Evolutionary conservation across 2,113 vertebrate species (phyloP), one percentile per base, ranked within the genome.

Genomic region (Glaucidium brasilianum): DNA sequence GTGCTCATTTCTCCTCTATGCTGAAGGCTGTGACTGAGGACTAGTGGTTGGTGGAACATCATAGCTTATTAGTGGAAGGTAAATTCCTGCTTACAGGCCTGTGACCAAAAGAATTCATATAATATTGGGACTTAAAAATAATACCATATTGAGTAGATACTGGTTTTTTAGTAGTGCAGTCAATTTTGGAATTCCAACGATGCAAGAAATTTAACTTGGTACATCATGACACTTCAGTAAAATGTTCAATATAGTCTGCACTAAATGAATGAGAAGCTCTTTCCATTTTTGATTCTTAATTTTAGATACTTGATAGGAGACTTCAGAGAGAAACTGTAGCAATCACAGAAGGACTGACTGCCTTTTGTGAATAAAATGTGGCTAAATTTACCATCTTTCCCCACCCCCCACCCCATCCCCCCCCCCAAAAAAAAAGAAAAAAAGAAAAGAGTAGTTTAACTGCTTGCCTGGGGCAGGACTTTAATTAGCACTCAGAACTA

Each of bases 361-460:
- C 52, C 41, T 71, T 23, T 67, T 75, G 55, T 92, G 37, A 75
- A 63, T 53, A 79, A 86, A 78, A 32, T 53, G 34, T 1, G 2
- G 11, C 19, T 86, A 29, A 35, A 59, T 63, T 76, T 80, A 7
- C 43, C 9, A 12, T 45, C 13, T 66, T 76, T 67, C 32, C 14
- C 21, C 8, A 27, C 11, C 21, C 1, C 1, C 11, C 5, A 7
- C 4, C 0, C 43, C 39, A 10, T 11, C 39, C 39, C 39, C 39
- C 39, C 39, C 11, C 39, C 11, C 39, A 8, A n/a, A n/a, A n/a
- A n/a, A n/a, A n/a, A n/a, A n/a, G n/a, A n/a, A n/a, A n/a, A n/a
- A n/a, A n/a, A 2, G 8, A 34, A 79, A 67, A 56, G 7, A 74
- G 26, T 23, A 32, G 52, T 43, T 79, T 58, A n/a, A 29, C 30